Conservation (phyloP, 2,113 vertebrate species). For the Rousettus leschenaultii region DNA sequence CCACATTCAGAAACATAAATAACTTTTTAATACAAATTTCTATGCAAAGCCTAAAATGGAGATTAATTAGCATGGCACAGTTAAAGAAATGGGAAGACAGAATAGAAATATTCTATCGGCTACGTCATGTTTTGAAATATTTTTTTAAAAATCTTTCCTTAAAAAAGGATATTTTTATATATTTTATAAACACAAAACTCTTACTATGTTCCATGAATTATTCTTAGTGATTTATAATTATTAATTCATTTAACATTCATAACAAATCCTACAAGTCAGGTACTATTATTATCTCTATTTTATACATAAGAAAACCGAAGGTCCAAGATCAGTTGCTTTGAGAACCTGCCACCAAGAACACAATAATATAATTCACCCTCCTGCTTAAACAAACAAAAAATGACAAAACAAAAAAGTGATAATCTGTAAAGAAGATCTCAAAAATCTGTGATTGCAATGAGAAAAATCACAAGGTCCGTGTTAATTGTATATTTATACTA, state of each 20-base stretch:
- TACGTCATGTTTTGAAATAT: background rate
- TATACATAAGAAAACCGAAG: conserved; percentile 1
- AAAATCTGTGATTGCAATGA: background rate
- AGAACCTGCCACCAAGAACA: background rate
- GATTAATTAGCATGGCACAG: background rate
- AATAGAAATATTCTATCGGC: background rate
- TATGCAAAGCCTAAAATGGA: conserved; percentile 18
- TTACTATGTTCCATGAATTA: background rate
- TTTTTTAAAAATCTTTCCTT: conserved; percentile 14
- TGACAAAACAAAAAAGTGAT: background rate
- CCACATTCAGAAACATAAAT: background rate
- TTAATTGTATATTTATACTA: background rate
- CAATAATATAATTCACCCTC: background rate
- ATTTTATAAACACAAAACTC: conserved; percentile 4
- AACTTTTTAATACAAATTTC: conserved; percentile 6
- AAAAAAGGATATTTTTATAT: background rate
- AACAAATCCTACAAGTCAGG: background rate
- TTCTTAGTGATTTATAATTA: conserved; percentile 5
- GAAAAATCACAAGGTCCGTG: background rate
- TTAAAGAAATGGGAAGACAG: background rate
- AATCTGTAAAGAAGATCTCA: background rate
- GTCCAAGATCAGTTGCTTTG: background rate
- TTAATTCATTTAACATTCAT: conserved; percentile 9
- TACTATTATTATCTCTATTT: background rate
- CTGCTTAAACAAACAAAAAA: background rate